phyloP scores from a whole-genome alignment of 1,140 invertebrate species.

The Harlomillsia oculata region DNA sequence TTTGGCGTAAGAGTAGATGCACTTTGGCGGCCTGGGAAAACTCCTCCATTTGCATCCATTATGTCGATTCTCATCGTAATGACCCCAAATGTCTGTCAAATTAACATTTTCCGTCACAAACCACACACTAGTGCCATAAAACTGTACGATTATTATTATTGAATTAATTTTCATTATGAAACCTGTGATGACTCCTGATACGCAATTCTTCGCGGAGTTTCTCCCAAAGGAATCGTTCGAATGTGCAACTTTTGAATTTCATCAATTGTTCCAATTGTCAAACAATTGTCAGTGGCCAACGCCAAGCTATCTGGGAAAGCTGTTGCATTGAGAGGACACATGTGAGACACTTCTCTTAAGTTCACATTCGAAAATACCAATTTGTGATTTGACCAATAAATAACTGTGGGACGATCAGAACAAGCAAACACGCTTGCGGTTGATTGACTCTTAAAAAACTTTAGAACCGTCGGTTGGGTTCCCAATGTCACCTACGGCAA shows the following conservation, averaged over 20 bases:
- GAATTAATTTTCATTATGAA: too few relatives aligned
- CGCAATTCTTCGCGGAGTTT: slow-evolving; percentile 84
- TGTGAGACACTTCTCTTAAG: slow-evolving; percentile 93
- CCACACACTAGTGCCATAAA: too few relatives aligned
- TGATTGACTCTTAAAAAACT: slow-evolving; percentile 80
- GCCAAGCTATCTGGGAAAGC: slow-evolving; percentile 92
- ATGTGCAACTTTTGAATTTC: slow-evolving; percentile 98
- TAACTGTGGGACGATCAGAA: slow-evolving; percentile 94
- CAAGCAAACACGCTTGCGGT: slow-evolving; percentile 98
- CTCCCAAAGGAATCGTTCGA: slow-evolving; percentile 82
- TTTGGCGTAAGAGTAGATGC: slow-evolving; percentile 64
- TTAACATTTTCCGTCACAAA: not conserved
- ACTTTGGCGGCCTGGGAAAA: slow-evolving; percentile 58
- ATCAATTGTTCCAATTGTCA: slow-evolving; percentile 96
- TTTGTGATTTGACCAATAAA: slow-evolving; percentile 98
- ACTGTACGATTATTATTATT: too few relatives aligned
- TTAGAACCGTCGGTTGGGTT: slow-evolving; percentile 88
- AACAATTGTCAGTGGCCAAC: slow-evolving; percentile 80
- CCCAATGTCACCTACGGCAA: slow-evolving; percentile 67
- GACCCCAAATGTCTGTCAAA: slow-evolving; percentile 79
- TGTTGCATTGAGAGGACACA: slow-evolving; percentile 92
- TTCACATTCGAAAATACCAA: slow-evolving; percentile 99
- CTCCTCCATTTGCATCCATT: slow-evolving; percentile 55
- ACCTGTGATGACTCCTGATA: slow-evolving; percentile 87
- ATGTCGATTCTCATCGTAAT: slow-evolving; percentile 81